These are phyloP conservation scores for Galleria mellonella DNA, from an alignment of 1,140 invertebrate genomes.

Conservation along the genomic window DNA sequence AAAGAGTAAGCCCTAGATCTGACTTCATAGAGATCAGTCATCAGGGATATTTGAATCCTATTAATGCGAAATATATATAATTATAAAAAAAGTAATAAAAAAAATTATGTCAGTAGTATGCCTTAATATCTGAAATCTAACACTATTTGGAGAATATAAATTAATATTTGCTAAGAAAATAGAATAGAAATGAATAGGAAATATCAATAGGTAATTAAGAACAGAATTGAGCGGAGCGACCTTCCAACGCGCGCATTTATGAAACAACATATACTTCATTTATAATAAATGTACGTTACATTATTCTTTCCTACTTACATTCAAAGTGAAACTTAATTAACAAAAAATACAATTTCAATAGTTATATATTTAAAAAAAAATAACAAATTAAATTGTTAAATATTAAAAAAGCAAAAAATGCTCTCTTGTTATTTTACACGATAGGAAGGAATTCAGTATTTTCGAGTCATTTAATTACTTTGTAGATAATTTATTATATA, in stretches of 20 bases:
- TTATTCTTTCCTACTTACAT: constrained; percentile 51
- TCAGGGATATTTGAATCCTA: no score
- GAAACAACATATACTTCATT: constrained; percentile 31
- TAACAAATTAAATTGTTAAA: constrained; percentile 39
- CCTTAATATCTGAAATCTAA: no score
- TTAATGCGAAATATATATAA: no score
- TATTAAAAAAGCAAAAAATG: constrained; percentile 45
- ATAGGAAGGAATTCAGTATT: constrained; percentile 49
- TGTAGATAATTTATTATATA: constrained; percentile 28
- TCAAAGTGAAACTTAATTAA: constrained; percentile 48
- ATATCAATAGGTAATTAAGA: neutral
- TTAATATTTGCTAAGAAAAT: no score
- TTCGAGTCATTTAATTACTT: constrained; percentile 14
- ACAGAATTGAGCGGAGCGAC: constrained; percentile 22
- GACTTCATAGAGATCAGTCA: no score
- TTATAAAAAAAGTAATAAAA: no score
- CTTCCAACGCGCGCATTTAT: constrained; percentile 23
- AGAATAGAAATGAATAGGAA: no score
- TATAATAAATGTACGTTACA: constrained; percentile 47
- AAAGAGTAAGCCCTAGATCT: no score
- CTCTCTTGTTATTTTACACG: constrained; percentile 52
- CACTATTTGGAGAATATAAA: no score
- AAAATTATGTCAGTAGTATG: no score
- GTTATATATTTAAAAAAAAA: constrained; percentile 53
- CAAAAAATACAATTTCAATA: constrained; percentile 50